A percentile compares a stretch with the other conserved stretches of the same genome.
phyloP scores from a whole-genome alignment of 1,140 invertebrate genomes.

The Apocrypta bakeri region DNA sequence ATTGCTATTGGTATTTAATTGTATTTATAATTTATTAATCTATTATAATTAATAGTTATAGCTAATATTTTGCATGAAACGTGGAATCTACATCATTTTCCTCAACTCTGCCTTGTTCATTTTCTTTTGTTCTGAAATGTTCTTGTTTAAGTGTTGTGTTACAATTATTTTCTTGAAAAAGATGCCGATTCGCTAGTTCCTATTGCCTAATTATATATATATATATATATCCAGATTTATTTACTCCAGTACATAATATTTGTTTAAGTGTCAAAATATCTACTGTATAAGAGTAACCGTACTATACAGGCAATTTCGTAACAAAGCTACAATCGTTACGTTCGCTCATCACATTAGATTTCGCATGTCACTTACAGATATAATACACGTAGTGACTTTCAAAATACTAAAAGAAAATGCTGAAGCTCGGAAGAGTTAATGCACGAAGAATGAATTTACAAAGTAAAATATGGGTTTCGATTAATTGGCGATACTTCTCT shows the following conservation, averaged over 20 bases:
- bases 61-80: conserved; percentile 56
- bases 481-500: conserved; percentile 21
- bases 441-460: conserved; percentile 47
- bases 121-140: conserved; percentile 5
- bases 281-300: conserved; percentile 56
- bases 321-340: conserved; percentile 53
- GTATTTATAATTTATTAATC: conserved; percentile 68
- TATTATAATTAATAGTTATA: conserved; percentile 62
- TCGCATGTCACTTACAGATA: conserved; percentile 8
- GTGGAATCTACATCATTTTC: conserved; percentile 56
- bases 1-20: conserved; percentile 66
- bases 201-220: conserved; percentile 40
- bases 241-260: conserved; percentile 51
- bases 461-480: conserved; percentile 19
- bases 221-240: conserved; percentile 57
- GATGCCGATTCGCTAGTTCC: conserved; percentile 29
- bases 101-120: neutral
- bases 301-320: conserved; percentile 63
- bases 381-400: conserved; percentile 30
- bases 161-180: conserved; percentile 40
- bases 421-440: conserved; percentile 47
- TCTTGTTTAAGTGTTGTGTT: neutral
- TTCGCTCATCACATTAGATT: conserved; percentile 47
- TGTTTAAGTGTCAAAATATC: conserved; percentile 57
- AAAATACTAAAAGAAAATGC: conserved; percentile 48